A percentile compares a stretch with the other conserved stretches of the same genome.
Evolutionary conservation across 2,113 vertebrate species (phyloP).

Genomic region (Pholis gunnellus): DNA sequence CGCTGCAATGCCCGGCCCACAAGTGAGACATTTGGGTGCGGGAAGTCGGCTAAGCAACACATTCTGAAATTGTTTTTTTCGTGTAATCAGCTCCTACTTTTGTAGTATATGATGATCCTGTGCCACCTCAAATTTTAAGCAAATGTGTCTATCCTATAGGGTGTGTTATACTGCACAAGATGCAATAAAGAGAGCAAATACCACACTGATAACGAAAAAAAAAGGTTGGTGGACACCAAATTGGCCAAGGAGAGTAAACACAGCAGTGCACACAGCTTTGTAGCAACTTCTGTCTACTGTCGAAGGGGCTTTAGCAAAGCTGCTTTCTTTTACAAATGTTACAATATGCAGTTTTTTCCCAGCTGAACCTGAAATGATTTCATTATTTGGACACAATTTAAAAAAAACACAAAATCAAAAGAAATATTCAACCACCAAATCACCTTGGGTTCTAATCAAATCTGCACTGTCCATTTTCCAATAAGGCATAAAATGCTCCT

Average conservation of each 20-base stretch:
- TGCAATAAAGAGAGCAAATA: slow-evolving; percentile 18
- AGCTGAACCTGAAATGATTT: slow-evolving; percentile 46
- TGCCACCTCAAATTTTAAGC: neutral
- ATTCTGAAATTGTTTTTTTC: slow-evolving; percentile 40
- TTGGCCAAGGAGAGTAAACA: slow-evolving; percentile 33
- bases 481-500: slow-evolving; percentile 34
- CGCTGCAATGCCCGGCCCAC: slow-evolving; percentile 31
- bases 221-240: slow-evolving; percentile 40
- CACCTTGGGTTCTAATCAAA: slow-evolving; percentile 52
- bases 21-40: slow-evolving; percentile 15
- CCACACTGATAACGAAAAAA: slow-evolving; percentile 1
- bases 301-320: slow-evolving; percentile 56
- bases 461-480: slow-evolving; percentile 48
- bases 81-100: slow-evolving; percentile 51
- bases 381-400: slow-evolving; percentile 15
- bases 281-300: slow-evolving; percentile 53
- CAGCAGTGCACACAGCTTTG: slow-evolving; percentile 46
- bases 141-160: neutral
- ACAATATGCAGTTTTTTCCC: slow-evolving; percentile 42
- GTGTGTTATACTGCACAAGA: slow-evolving; percentile 8
- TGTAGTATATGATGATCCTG: slow-evolving; percentile 19
- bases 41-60: slow-evolving; percentile 18
- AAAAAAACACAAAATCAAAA: slow-evolving; percentile 12
- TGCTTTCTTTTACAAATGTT: slow-evolving; percentile 52
- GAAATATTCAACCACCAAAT: slow-evolving; percentile 55